Evolutionary conservation across 2,113 vertebrate species (phyloP), one percentile per base, ranked within the genome.

Genomic region (human (Homo sapiens)): DNA sequence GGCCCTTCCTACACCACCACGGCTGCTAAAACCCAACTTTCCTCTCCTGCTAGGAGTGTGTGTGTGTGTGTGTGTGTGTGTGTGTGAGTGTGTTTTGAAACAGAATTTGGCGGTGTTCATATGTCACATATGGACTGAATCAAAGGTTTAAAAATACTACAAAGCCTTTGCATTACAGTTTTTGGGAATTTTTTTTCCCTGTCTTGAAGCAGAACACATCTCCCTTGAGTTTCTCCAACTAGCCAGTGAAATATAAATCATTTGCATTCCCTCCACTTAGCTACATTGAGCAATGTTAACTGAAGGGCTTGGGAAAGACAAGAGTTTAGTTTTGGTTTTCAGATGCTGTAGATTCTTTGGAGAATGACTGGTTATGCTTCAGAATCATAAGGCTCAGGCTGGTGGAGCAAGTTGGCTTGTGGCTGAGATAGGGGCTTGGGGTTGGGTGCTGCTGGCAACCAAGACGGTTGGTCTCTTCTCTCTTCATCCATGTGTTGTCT

Each of bases 81-180:
- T 86, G 64, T 89, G 88, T 96, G n/a, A n/a, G 86, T 97, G 83
- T 95, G 88, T 96, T 83, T 97, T 96, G 92, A 97, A 97, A 97
- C 94, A 97, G 97, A 85, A 90, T 98, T 96, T 97, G 97, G 97
- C 98, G 97, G 98, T 98, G 98, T 97, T 98, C 97, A 96, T 96
- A 95, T 95, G 73, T 96, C 97, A 98, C 98, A 98, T 98, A 98
- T 98, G 98, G 98, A 98, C 97, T 96, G 97, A 97, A 98, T 99
- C 98, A 98, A 98, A 98, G 92, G 94, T 98, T 98, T 97, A 95
- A 97, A 98, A 98, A 98, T 98, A 98, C 98, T 98, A 98, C 98
- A 98, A 98, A 98, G 98, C 98, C 96, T 97, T 96, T 92, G 90
- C 98, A 92, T 97, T 97, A 95, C 98, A 97, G 98, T 98, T 97